These are phyloP conservation scores for Bettongia penicillata DNA, from an alignment of 2,113 vertebrate species.

Conservation along the genomic window DNA sequence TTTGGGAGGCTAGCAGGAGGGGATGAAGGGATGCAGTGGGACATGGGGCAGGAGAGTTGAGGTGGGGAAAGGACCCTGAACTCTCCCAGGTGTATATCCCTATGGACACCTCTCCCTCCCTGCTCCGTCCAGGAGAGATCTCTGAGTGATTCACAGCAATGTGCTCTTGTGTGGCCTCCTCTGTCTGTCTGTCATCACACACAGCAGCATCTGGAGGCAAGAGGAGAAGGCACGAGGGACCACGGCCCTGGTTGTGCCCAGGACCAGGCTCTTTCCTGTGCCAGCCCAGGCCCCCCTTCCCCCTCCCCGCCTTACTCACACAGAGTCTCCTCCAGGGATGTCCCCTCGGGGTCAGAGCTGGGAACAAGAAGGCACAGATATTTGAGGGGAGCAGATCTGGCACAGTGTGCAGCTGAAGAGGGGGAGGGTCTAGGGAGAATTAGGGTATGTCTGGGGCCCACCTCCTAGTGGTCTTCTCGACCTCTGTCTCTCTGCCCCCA, in stretches of 20 bases:
- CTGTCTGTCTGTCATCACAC: not conserved
- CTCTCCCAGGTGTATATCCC: too few species aligned
- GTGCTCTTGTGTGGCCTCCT: too few species aligned
- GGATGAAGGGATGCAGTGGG: too few species aligned
- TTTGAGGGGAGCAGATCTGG: not conserved
- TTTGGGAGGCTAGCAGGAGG: not conserved
- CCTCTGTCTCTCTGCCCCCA: not conserved
- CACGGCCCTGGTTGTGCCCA: too few species aligned
- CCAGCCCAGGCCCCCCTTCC: too few species aligned
- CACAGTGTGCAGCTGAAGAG: too few species aligned
- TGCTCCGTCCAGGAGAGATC: not conserved
- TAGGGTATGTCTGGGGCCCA: not conserved
- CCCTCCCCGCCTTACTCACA: not conserved
- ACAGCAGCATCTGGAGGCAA: not conserved
- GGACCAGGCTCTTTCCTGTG: too few species aligned
- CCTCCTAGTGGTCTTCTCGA: not conserved
- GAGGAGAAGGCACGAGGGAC: too few species aligned
- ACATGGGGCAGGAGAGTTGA: not conserved
- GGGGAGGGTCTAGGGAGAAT: too few species aligned
- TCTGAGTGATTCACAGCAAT: not conserved
- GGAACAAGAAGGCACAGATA: not conserved
- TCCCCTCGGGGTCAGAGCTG: not conserved
- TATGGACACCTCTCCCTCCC: too few species aligned
- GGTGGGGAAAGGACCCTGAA: too few species aligned
- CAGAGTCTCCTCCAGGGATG: not conserved